Evolutionary conservation across 1,140 invertebrate genomes (phyloP), one percentile per base, ranked within the genome.

Genomic region (Drosophila repletoides): DNA sequence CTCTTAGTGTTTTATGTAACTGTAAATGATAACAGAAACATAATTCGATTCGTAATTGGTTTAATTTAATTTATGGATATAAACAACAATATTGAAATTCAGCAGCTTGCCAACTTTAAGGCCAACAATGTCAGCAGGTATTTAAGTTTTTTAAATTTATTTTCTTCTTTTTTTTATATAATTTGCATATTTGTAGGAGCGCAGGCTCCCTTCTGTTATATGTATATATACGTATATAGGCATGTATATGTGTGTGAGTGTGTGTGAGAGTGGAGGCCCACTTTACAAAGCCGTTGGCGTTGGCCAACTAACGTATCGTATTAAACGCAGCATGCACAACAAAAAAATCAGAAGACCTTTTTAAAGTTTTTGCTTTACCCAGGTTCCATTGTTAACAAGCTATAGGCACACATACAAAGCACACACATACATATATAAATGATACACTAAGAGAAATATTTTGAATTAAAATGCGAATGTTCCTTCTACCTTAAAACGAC

Each of bases 131-230:
- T 77, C 75, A 77, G 69, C 75, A 77, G 73, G 64, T 77, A 79
- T 79, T 77, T 77, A 79, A 77, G 33, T 73, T 74, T 79, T n/a
- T n/a, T n/a, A n/a, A n/a, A n/a, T n/a, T n/a, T n/a, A n/a, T n/a
- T n/a, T n/a, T n/a, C n/a, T n/a, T n/a, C n/a, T n/a, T n/a, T n/a
- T n/a, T n/a, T n/a, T 51, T 49, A 73, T 79, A 69, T 34, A 65
- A 73, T 79, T 79, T 79, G 75, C 69, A 79, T 77, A 77, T 79
- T 72, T 60, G 56, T 48, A 69, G 73, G 73, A 67, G 73, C 68
- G 45, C 53, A 61, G 67, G 73, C 60, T 76, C 72, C 55, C n/a
- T n/a, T 15, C 63, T 66, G 34, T 40, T 59, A 5, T 40, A 26
- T 56, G 19, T 24, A 43, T 21, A 43, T 29, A 21, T 52, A 24